Evolutionary conservation across 1,140 invertebrate species (phyloP), one percentile per base, ranked within the genome.

Genomic region (Stratiolaelaps scimitus): DNA sequence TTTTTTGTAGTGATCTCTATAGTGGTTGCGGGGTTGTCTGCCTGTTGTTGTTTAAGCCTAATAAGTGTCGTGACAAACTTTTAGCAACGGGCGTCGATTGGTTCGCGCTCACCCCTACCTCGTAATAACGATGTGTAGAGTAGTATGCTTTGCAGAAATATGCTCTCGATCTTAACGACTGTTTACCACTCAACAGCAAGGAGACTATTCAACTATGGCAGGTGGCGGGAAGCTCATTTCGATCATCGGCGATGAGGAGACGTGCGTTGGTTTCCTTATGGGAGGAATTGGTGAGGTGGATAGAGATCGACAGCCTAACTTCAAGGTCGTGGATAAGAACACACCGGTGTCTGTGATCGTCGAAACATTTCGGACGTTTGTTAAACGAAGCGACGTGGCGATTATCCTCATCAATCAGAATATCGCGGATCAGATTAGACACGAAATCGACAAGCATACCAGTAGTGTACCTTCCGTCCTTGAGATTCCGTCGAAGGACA

Each of bases 361-460:
- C 78, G 94, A 98, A 69, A 87, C 87, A 66, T 98, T 98, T 79
- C 92, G 93, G 75, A 82, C 84, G 66, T 98, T 98, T 76, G 78
- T 94, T 2, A 91, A 88, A 73, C 81, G 96, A 67, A 92, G 97
- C 78, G 96, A 99, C 75, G 93, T 99, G 71, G 95, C 96, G 73
- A 98, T 99, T 69, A 95, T 99, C 72, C 82, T 99, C 10, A 98
- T 99, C 69, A 98, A 96, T 77, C 96, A 99, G 78, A 96, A 95
- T 78, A 84, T 98, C 68, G 96, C 96, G 44, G 96, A 99, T 78
- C 82, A 96, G 81, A 96, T 99, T 74, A 83, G 96, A 64, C 92
- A 96, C 77, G 85, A 90, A 7, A 94, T 99, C 70, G 96, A 98
- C 75, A 83, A 82, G 29, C 92, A 99, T 74, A 88, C 84, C 40